phyloP scores from a whole-genome alignment of 2,797 vertebrate species.

The Falco rusticolus region DNA sequence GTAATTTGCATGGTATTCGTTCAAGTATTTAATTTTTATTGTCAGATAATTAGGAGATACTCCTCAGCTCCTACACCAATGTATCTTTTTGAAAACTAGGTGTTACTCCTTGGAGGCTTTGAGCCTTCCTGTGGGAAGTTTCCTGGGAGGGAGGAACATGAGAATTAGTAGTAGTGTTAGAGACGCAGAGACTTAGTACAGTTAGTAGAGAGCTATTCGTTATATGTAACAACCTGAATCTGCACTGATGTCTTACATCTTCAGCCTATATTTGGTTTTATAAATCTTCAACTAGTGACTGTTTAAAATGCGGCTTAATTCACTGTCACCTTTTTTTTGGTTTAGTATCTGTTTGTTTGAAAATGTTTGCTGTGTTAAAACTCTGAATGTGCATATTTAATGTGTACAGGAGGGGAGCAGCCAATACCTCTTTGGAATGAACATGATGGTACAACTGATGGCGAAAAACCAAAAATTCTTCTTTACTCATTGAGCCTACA shows the following conservation, averaged over 20 bases:
- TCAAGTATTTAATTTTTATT: neutral
- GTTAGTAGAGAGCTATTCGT: neutral
- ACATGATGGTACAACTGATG: constrained; percentile 91
- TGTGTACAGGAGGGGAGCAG: constrained; percentile 90
- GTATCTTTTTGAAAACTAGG: neutral
- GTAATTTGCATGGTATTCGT: neutral
- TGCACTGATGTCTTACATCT: neutral
- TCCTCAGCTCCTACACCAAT: no score
- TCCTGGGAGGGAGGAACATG: neutral
- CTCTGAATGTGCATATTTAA: neutral
- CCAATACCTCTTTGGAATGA: constrained; percentile 99
- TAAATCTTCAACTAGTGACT: neutral
- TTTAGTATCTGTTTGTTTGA: neutral
- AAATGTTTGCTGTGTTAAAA: neutral
- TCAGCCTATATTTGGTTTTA: neutral
- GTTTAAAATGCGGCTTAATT: neutral
- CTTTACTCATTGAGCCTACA: constrained; percentile 95
- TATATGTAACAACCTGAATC: neutral
- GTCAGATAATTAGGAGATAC: neutral
- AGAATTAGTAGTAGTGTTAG: no score
- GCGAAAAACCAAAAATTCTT: constrained; percentile 97
- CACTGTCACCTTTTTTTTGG: neutral
- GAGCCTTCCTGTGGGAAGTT: neutral
- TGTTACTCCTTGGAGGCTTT: neutral
- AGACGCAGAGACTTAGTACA: no score